Evolutionary conservation across 2,888 invertebrate genomes (phyloP), one percentile per base, ranked within the genome.

Genomic region (Papilio demoleus): DNA sequence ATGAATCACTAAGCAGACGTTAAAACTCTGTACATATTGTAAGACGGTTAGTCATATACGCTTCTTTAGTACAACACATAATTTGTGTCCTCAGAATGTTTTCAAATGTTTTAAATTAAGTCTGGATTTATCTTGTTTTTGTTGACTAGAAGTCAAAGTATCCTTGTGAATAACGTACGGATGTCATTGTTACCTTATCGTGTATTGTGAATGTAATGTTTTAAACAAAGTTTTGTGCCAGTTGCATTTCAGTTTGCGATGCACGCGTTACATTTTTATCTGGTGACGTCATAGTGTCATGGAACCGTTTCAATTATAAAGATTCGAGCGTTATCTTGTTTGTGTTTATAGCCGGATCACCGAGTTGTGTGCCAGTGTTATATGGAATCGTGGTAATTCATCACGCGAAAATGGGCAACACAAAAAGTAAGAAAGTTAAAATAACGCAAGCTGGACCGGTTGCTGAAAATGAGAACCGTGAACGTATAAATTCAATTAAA

Each of bases 141-240:
- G 24, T n/a, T n/a, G 6, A 34, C 64, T 31, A 1, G 47, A 38
- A 36, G 64, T 59, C 59, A 72, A 40, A 74, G 31, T 31, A 73
- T 78, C 78, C 78, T 83, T 85, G 86, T 84, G 84, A 85, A 81
- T 75, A 81, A 81, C 80, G 77, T 78, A 79, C 79, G 77, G 79
- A 88, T 89, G 90, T 90, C 88, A 90, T 84, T 87, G 86, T 77
- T 81, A 81, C 80, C 82, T 90, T 90, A 91, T 91, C 90, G 84
- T 78, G 78, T 77, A 79, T 76, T 67, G 70, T 72, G 67, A 71
- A 77, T 76, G 76, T 75, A 83, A 81, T 86, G 84, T 85, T 85
- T 83, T 83, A 80, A 56, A 81, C 80, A 73, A 75, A 80, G 77
- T 81, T 81, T 80, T 79, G 80, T 80, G 81, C 74, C 82, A 83